Evolutionary conservation across 2,113 vertebrate species (phyloP).

Genomic region (Bubalus kerabau): DNA sequence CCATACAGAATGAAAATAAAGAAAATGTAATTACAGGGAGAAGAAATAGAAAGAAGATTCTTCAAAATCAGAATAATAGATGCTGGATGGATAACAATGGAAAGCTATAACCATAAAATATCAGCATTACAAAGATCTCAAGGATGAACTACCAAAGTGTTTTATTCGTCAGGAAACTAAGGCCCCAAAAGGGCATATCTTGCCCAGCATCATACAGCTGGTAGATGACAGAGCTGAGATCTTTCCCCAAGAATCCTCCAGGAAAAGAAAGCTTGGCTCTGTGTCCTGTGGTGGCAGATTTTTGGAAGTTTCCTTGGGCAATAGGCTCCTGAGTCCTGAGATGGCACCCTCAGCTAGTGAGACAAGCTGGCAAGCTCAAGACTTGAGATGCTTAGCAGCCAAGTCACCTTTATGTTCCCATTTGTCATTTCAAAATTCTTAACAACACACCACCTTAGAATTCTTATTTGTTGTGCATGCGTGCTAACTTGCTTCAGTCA

Average conservation of each 20-base stretch:
- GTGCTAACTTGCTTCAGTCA: background rate
- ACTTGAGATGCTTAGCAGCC: background rate
- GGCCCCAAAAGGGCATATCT: background rate
- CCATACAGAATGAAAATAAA: background rate
- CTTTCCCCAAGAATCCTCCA: background rate
- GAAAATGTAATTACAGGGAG: background rate
- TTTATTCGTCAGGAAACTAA: background rate
- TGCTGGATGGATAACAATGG: background rate
- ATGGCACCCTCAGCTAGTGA: background rate
- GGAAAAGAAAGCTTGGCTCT: background rate
- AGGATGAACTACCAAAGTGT: background rate
- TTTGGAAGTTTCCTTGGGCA: background rate
- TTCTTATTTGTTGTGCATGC: background rate
- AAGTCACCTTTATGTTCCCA: background rate
- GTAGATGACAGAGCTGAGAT: background rate
- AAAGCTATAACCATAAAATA: background rate
- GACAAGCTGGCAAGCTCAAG: background rate
- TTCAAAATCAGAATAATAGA: background rate
- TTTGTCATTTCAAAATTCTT: background rate
- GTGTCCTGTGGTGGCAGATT: background rate
- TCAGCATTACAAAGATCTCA: background rate
- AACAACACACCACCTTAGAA: background rate
- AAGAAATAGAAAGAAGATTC: background rate
- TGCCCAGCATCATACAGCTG: background rate
- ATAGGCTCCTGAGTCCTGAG: background rate